These are phyloP conservation scores for Patella caerulea DNA, from an alignment of 2,888 invertebrate species.

Conservation along the genomic window DNA sequence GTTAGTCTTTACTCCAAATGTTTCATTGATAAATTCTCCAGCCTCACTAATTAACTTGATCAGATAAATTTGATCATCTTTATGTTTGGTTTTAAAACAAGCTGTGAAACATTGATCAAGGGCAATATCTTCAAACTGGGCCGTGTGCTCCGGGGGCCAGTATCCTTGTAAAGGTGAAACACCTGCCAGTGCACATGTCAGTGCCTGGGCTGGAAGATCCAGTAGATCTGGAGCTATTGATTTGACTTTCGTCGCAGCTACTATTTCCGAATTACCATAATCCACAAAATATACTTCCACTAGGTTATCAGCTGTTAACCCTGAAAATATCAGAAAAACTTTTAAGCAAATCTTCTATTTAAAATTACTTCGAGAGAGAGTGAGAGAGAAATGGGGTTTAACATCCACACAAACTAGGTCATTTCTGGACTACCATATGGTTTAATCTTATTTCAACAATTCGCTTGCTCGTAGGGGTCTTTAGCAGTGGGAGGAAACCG, in stretches of 20 bases:
- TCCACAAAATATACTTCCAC: constrained; percentile 68
- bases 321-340: constrained; percentile 37
- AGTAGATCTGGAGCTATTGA: constrained; percentile 52
- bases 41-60: constrained; percentile 49
- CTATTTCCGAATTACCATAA: constrained; percentile 68
- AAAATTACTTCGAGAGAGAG: background rate
- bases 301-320: constrained; percentile 48
- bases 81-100: constrained; percentile 39
- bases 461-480: no score
- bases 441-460: no score
- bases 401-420: no score
- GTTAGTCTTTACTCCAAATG: constrained; percentile 53
- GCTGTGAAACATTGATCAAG: constrained; percentile 55
- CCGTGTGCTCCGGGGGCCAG: constrained; percentile 60
- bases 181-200: constrained; percentile 55
- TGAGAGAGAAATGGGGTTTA: no score
- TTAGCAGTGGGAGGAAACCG: no score
- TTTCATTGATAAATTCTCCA: constrained; percentile 52
- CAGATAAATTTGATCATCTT: constrained; percentile 43
- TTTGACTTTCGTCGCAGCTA: constrained; percentile 46
- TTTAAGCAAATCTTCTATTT: background rate
- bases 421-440: no score
- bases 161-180: constrained; percentile 53
- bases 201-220: constrained; percentile 54
- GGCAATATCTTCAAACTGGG: constrained; percentile 60